phyloP scores from a whole-genome alignment of 35 echinoderm and acorn worm genomes.

The Ophioderma brevispina region DNA sequence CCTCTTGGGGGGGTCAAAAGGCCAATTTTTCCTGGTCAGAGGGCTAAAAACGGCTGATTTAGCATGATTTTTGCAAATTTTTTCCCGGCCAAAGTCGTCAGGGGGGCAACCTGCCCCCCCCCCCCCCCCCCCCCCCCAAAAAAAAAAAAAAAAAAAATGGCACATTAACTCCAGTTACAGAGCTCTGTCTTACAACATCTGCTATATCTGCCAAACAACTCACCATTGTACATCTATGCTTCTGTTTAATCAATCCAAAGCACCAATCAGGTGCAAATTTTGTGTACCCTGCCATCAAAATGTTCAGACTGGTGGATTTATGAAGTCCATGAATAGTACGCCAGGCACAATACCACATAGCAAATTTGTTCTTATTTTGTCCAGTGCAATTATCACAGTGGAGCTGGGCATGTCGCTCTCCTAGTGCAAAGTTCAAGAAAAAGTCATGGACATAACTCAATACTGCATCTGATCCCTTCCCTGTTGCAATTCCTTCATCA shows the following conservation, averaged over 20 bases:
- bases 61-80: too few species aligned
- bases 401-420: constrained; percentile 18
- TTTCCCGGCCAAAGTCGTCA: too few species aligned
- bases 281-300: constrained; percentile 55
- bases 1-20: too few species aligned
- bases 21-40: too few species aligned
- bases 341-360: too few species aligned
- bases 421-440: constrained; percentile 45
- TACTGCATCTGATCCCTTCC: too few species aligned
- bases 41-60: too few species aligned
- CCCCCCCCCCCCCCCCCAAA: too few species aligned
- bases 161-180: constrained; percentile 17
- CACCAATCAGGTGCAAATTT: too few species aligned
- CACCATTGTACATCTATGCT: constrained; percentile 37
- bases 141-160: background rate
- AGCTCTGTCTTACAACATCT: constrained; percentile 26
- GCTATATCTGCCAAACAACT: constrained; percentile 58
- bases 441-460: constrained; percentile 48
- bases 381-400: constrained; percentile 63
- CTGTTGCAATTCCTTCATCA: constrained; percentile 56
- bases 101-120: too few species aligned
- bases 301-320: constrained; percentile 25
- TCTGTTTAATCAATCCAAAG: constrained; percentile 60
- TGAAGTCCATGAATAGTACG: constrained; percentile 20
- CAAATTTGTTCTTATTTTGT: constrained; percentile 57